Conservation (phyloP, 2,797 vertebrate species). For the Hemibagrus guttatus region DNA sequence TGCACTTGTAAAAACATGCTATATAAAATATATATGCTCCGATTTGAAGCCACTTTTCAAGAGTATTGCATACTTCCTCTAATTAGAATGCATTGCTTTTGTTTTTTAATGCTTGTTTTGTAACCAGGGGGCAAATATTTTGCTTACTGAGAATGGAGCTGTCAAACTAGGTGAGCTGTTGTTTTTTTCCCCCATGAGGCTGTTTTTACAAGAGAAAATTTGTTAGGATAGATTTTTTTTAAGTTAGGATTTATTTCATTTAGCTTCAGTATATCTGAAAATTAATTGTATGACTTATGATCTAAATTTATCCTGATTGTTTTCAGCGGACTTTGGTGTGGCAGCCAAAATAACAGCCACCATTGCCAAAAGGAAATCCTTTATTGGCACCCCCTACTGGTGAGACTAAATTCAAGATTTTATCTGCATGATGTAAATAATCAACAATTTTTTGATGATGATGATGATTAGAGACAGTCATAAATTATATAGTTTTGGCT, state of each 20-base stretch:
- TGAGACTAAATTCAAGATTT: constrained; percentile 66
- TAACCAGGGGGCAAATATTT: constrained; percentile 94
- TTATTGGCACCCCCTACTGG: constrained; percentile 99
- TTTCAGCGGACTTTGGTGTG: constrained; percentile 94
- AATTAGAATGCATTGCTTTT: neutral
- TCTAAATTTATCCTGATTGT: constrained; percentile 38
- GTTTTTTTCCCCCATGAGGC: neutral
- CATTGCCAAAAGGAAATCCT: constrained; percentile 98
- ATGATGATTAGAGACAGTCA: too few relatives aligned
- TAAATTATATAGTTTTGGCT: neutral
- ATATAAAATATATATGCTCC: too few relatives aligned
- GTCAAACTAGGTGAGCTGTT: constrained; percentile 90
- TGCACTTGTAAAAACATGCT: constrained; percentile 2
- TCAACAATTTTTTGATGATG: neutral
- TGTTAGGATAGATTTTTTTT: neutral
- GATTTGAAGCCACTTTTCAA: neutral
- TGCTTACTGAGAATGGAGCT: constrained; percentile 92
- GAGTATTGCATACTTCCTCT: neutral
- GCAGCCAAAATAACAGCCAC: constrained; percentile 99
- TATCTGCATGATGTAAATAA: neutral
- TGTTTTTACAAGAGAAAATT: neutral
- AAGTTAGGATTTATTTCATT: neutral
- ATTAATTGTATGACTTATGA: neutral
- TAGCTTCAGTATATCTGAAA: neutral
- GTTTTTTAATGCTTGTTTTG: constrained; percentile 9